Base-by-base conservation (phyloP, 2,113 vertebrate genomes). In the Halcyon malimbica region DNA sequence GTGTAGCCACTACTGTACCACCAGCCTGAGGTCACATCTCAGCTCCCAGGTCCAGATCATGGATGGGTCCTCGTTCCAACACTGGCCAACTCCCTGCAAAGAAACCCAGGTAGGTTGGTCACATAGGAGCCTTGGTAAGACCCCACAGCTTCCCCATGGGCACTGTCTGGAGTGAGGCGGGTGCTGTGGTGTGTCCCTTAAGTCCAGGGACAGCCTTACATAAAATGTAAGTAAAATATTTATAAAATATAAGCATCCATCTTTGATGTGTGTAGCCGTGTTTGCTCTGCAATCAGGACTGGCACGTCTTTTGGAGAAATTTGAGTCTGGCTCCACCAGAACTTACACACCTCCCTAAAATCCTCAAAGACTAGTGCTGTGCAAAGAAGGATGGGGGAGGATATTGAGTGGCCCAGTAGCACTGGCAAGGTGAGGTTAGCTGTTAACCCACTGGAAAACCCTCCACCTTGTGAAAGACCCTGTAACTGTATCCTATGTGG, bases 91-190 rank as follows among this genome's bases (percentile, higher is more conserved):
- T 69, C 24, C 6, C 35, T 11, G 33, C 71, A 50, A 33, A 39
- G 71, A 41, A 70, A 29, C 18, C 6, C 0, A 1, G 13, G 6
- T 1, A 2, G 10, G 9, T 19, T 19, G 15, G 5, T 69, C 24
- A 29, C n/a, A 16, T 50, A 21, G 35, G 29, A 63, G 24, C 41
- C 37, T 59, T 73, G 48, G 57, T 21, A 11, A 78, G 59, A 64
- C 28, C 44, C 29, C 5, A 3, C 44, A 23, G n/a, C 65, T 83
- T 75, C 71, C 15, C 46, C 5, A 6, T 56, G n/a, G n/a, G 44
- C 20, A 5, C 42, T 48, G 7, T 16, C 26, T 78, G 60, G 50
- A 56, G 56, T 0, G 0, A 20, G 20, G 6, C 2, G 1, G 11
- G 9, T 54, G 25, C 21, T 3, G 0, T 25, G 11, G 8, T 60